phyloP scores from a whole-genome alignment of 2,888 invertebrate species.

The Thecophora atra region DNA sequence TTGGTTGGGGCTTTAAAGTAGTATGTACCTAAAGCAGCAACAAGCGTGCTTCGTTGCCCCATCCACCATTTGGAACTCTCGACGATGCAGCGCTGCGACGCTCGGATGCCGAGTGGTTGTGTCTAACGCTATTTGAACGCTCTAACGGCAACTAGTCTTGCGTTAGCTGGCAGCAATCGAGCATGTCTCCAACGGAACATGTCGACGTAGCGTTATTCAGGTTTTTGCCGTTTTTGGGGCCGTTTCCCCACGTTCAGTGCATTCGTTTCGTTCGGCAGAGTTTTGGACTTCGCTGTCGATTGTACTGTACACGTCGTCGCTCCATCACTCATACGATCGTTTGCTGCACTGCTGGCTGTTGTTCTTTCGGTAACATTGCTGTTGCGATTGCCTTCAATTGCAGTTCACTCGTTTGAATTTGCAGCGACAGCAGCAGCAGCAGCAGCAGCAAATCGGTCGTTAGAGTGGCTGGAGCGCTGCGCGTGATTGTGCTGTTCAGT shows the following conservation, averaged over 20 bases:
- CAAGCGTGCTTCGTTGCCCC: background rate
- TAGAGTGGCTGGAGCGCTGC: slow-evolving; percentile 31
- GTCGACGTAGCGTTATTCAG: slow-evolving; percentile 21
- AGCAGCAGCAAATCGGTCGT: slow-evolving; percentile 17
- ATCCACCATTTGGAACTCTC: background rate
- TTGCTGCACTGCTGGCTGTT: background rate
- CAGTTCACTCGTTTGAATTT: slow-evolving; percentile 26
- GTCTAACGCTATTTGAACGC: slow-evolving; percentile 3
- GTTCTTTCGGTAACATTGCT: slow-evolving; percentile 8
- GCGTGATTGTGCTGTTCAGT: slow-evolving; percentile 31
- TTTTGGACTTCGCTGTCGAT: background rate
- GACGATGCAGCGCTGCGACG: background rate
- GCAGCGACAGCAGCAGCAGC: slow-evolving; percentile 13
- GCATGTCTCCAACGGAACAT: slow-evolving; percentile 25
- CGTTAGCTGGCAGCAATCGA: slow-evolving; percentile 6
- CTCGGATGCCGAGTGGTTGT: background rate
- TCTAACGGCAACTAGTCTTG: slow-evolving; percentile 11
- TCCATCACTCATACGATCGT: background rate
- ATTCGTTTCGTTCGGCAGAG: slow-evolving; percentile 1
- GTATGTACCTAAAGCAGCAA: background rate
- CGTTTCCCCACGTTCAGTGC: background rate
- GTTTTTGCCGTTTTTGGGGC: background rate
- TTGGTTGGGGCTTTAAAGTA: no score
- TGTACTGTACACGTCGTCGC: background rate
- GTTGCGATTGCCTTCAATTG: slow-evolving; percentile 18